A percentile compares a stretch with the other conserved stretches of the same genome.
phyloP scores from a whole-genome alignment of 2,797 vertebrate species.

The Fratercula arctica region DNA sequence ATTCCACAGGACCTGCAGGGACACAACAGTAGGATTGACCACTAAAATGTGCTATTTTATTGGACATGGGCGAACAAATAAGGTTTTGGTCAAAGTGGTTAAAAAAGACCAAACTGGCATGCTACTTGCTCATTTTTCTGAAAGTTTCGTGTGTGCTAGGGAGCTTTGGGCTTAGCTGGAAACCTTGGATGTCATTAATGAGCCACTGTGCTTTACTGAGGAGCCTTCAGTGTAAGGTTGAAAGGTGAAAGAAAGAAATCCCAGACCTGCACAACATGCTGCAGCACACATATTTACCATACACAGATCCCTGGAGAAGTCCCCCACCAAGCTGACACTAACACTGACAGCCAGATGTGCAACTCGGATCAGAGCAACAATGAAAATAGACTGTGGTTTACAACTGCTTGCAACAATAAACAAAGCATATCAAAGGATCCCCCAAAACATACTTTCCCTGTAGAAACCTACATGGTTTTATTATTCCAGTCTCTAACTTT shows the following conservation, averaged over 20 bases:
- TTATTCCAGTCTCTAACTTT: conserved; percentile 58
- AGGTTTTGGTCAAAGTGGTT: conserved; percentile 22
- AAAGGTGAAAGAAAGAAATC: conserved; percentile 23
- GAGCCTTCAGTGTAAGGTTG: conserved; percentile 10
- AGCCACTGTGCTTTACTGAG: neutral
- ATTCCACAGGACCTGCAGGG: neutral
- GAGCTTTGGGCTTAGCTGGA: neutral
- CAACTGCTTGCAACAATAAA: conserved; percentile 64
- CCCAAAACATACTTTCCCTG: conserved; percentile 40
- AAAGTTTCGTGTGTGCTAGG: neutral
- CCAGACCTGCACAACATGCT: neutral
- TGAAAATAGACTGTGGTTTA: conserved; percentile 64
- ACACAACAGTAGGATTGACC: neutral
- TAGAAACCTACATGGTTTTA: conserved; percentile 51
- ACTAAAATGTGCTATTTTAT: conserved; percentile 39
- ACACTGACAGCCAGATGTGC: conserved; percentile 38
- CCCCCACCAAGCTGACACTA: conserved; percentile 14
- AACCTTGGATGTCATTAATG: neutral
- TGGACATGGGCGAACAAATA: conserved; percentile 42
- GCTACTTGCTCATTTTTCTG: conserved; percentile 11
- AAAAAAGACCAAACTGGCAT: conserved; percentile 9
- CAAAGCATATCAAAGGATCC: conserved; percentile 46
- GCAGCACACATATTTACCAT: conserved; percentile 1
- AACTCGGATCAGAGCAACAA: conserved; percentile 25
- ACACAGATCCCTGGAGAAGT: neutral